Evolutionary conservation across 2,888 invertebrate genomes (phyloP).

Genomic region (Crossocerus cetratus): DNA sequence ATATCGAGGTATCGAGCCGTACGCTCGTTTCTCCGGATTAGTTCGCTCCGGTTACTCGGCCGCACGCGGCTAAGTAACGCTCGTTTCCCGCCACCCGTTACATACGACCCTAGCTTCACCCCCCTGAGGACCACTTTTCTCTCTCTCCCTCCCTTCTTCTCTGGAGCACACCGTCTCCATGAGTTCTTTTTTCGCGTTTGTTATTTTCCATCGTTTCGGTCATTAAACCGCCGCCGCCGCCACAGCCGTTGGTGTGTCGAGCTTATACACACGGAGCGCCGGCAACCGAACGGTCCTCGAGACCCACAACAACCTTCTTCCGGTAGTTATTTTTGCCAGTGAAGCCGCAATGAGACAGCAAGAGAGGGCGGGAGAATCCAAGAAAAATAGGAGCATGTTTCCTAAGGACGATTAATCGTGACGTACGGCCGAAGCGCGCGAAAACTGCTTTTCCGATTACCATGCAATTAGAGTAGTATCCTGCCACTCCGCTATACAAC

Average conservation of each 20-base stretch:
- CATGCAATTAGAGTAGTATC: conserved; percentile 40
- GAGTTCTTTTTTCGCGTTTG: not conserved
- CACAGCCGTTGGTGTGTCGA: too few relatives aligned
- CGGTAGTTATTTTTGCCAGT: not conserved
- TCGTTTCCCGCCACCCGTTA: conserved; percentile 41
- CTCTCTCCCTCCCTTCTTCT: conserved; percentile 3
- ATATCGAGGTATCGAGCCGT: conserved; percentile 67
- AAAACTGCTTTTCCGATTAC: conserved; percentile 24
- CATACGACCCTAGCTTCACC: conserved; percentile 6
- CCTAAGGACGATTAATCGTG: conserved; percentile 32
- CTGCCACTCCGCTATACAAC: not conserved
- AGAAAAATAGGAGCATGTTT: too few relatives aligned
- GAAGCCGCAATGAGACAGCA: too few relatives aligned
- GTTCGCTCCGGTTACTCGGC: conserved; percentile 46
- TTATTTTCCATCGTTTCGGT: conserved; percentile 20
- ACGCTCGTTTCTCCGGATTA: conserved; percentile 65
- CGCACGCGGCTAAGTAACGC: conserved; percentile 40
- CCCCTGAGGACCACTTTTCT: conserved; percentile 13
- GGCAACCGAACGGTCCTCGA: not conserved
- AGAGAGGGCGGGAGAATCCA: too few relatives aligned
- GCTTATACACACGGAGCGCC: conserved; percentile 10
- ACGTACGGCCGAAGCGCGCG: not conserved
- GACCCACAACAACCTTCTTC: too few relatives aligned
- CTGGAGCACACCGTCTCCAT: not conserved
- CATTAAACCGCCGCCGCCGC: conserved; percentile 3